Conservation (phyloP, 1,140 invertebrate genomes). For the Calliphora vicina region DNA sequence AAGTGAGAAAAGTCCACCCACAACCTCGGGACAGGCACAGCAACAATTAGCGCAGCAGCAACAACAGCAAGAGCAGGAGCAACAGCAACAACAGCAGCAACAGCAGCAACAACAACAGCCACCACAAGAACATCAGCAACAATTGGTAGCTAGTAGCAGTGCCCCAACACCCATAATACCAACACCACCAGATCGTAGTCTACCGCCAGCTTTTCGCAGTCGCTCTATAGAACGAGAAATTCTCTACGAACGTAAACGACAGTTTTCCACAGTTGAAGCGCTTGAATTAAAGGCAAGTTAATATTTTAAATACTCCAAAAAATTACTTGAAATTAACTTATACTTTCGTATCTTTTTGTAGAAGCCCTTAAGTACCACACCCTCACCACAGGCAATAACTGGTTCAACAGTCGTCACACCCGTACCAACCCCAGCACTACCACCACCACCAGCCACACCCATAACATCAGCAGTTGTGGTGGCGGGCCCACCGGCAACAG, state of each 20-base stretch:
- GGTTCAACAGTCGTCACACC: constrained; percentile 52
- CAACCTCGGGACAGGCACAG: constrained; percentile 40
- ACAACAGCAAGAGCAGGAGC: constrained; percentile 34
- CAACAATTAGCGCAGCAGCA: constrained; percentile 43
- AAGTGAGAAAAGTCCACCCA: constrained; percentile 48
- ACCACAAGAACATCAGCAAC: constrained; percentile 37
- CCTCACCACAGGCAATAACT: constrained; percentile 58
- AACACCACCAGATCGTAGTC: constrained; percentile 56
- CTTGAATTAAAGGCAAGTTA: constrained; percentile 57
- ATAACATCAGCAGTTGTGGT: constrained; percentile 53
- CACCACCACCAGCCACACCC: constrained; percentile 47
- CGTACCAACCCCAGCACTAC: constrained; percentile 60
- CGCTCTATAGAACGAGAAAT: constrained; percentile 59
- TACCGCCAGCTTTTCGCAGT: constrained; percentile 59
- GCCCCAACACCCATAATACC: constrained; percentile 55
- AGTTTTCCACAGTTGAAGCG: constrained; percentile 51
- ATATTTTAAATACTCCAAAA: too few species aligned
- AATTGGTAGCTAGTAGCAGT: constrained; percentile 35
- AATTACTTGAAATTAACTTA: too few species aligned
- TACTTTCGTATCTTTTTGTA: constrained; percentile 36
- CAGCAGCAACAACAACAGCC: constrained; percentile 43
- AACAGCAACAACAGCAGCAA: constrained; percentile 37
- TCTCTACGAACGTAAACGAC: constrained; percentile 56
- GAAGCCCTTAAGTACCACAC: constrained; percentile 59
- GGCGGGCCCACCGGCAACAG: constrained; percentile 62